Evolutionary conservation across 2,113 vertebrate genomes (phyloP).

Genomic region (Sarotherodon lohbergeri): DNA sequence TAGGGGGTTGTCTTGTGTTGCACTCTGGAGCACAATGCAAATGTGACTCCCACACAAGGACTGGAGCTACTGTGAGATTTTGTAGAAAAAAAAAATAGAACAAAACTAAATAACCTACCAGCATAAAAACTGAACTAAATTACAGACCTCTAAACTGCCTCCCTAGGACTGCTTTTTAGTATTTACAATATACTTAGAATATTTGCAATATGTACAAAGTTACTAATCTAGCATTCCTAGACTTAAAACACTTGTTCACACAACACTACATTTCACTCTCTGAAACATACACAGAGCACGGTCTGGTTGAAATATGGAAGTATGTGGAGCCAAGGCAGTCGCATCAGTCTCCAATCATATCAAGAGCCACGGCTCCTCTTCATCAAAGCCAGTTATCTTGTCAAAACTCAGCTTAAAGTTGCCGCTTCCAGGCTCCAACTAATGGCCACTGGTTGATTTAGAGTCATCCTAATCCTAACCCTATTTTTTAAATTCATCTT

Average conservation of each 20-base stretch:
- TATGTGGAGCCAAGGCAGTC: not conserved
- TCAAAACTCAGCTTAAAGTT: not conserved
- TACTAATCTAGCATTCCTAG: not conserved
- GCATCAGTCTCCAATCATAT: not conserved
- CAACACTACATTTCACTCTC: not conserved
- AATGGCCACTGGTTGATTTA: not conserved
- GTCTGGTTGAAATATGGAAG: not conserved
- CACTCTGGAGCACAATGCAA: not conserved
- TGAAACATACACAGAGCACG: not conserved
- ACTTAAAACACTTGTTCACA: not conserved
- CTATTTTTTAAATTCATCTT: not conserved
- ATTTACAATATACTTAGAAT: not conserved
- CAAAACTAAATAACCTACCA: not conserved
- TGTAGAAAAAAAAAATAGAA: not conserved
- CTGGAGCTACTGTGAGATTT: not conserved
- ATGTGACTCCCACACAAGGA: not conserved
- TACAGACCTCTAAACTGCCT: not conserved
- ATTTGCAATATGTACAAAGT: not conserved
- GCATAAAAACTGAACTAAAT: not conserved
- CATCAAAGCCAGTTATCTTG: not conserved
- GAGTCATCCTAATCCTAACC: not conserved
- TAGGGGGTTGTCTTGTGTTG: not conserved
- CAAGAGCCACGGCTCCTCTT: not conserved
- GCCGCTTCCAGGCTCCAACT: not conserved
- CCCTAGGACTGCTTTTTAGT: not conserved